Conservation (phyloP, 2,113 vertebrate species). For the Ceuthmochares aereus region DNA sequence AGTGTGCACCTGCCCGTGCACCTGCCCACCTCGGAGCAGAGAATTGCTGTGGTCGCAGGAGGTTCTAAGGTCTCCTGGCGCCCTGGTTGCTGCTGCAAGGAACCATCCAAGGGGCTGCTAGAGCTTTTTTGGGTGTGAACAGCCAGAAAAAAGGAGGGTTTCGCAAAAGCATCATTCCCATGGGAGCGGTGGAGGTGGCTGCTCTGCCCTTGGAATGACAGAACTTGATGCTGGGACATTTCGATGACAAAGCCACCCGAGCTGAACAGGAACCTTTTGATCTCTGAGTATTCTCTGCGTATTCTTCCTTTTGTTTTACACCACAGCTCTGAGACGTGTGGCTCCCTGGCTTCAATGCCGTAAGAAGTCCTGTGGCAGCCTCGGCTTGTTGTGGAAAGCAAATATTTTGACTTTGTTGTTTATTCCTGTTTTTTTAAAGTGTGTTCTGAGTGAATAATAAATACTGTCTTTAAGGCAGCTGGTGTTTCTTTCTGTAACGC, state of each 20-base stretch:
- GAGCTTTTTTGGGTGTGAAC: not conserved
- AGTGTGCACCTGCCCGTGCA: too few relatives aligned
- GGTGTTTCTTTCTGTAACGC: not conserved
- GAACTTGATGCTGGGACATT: accelerated
- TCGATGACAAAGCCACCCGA: not conserved
- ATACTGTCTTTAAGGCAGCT: constrained; percentile 64
- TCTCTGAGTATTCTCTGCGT: not conserved
- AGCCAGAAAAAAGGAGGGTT: not conserved
- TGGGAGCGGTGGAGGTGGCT: accelerated
- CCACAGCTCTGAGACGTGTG: not conserved
- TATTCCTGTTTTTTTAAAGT: constrained; percentile 3
- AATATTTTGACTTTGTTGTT: constrained; percentile 60
- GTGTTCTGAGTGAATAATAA: constrained; percentile 60
- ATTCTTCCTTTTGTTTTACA: not conserved
- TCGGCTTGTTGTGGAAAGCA: constrained; percentile 26
- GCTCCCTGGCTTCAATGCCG: not conserved
- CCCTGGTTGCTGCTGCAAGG: too few relatives aligned
- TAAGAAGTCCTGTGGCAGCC: not conserved
- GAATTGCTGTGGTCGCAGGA: too few relatives aligned
- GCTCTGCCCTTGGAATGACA: not conserved
- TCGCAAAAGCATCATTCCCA: not conserved
- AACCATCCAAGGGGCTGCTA: not conserved
- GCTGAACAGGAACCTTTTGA: not conserved
- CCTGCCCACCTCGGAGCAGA: too few relatives aligned
- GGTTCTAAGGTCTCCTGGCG: too few relatives aligned